A percentile compares a stretch with the other conserved stretches of the same genome.
Evolutionary conservation across 2,888 invertebrate genomes (phyloP).

Genomic region (Fragum whitleyi): DNA sequence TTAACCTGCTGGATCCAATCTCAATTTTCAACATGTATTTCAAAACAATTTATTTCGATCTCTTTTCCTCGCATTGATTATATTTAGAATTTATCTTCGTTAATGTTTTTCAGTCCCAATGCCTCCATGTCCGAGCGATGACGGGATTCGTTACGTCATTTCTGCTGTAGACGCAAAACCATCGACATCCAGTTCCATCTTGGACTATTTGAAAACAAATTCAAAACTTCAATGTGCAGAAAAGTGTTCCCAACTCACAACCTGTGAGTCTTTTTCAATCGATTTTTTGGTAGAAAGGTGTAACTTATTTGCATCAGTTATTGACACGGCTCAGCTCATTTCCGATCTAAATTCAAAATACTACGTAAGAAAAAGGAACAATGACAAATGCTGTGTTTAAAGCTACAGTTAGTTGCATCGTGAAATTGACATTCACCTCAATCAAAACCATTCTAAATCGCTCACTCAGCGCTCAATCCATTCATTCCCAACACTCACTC

Average conservation of each 20-base stretch:
- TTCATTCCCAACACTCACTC: no score
- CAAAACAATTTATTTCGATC: no score
- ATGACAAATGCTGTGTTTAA: no score
- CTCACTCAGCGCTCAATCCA: no score
- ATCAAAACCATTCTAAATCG: no score
- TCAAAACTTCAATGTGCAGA: slow-evolving; percentile 5
- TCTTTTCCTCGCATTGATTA: no score
- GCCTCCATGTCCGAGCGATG: background rate
- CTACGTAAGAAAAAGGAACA: background rate
- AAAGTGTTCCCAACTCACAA: background rate
- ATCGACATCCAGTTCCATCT: background rate
- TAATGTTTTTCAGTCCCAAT: background rate
- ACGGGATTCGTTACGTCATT: background rate
- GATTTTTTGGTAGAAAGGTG: background rate
- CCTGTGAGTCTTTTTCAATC: background rate
- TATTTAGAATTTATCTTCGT: no score
- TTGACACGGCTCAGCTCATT: background rate
- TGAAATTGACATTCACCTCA: no score
- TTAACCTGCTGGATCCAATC: no score
- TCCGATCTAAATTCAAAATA: background rate
- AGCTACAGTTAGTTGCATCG: no score
- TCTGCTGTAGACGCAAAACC: background rate
- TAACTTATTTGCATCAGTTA: background rate
- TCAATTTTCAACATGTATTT: no score
- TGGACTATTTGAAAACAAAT: background rate